Base-by-base conservation (phyloP, 2,888 invertebrate genomes). In the Pristionchus mayeri region DNA sequence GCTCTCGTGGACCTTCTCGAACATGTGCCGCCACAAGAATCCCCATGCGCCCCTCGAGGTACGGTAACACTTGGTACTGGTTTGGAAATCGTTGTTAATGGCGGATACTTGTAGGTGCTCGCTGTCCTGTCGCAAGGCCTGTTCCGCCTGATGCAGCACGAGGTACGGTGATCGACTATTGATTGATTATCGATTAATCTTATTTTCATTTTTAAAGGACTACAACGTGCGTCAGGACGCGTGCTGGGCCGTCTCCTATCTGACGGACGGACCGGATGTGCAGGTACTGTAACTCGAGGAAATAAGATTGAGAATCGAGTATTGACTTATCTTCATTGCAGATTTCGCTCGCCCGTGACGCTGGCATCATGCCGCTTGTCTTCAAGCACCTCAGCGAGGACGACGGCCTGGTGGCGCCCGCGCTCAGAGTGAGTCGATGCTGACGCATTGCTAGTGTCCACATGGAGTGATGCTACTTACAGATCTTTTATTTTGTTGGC, bases 21-120 rank as follows among this genome's bases (percentile, higher is more conserved):
- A 99, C 94, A 94, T 99, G 89, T 98, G 98, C 93, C 95, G 98
- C 92, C 98, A 98, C 84, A 98, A 98, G 94, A 97, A 96, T 94
- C 98, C 98, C 57, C 96, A 89, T 76, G 87, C 90, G 4, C 84
- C 90, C 27, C 37, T 89, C 27, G 85, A 87, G 3, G 87, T 87
- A 71, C 44, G 71, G 11, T 71, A 9, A 21, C 88, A 4, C n/a
- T 30, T 9, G 34, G 34, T 13, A 13, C 21, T 7, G 9, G 57
- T 27, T 57, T 57, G 21, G 57, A 21, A 18, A 67, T 4, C 3
- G 34, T 9, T 30, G 21, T n/a, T 67, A 18, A 67, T 44, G 9
- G 44, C 44, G 44, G 13, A 44, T 13, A 40, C 37, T 71, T 71
- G n/a, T 37, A 84, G 84, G 84, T 89, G 24, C 88, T 90, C 30